These are phyloP conservation scores for Achlya flavicornis DNA, from an alignment of 2,888 invertebrate genomes.

Conservation along the genomic window DNA sequence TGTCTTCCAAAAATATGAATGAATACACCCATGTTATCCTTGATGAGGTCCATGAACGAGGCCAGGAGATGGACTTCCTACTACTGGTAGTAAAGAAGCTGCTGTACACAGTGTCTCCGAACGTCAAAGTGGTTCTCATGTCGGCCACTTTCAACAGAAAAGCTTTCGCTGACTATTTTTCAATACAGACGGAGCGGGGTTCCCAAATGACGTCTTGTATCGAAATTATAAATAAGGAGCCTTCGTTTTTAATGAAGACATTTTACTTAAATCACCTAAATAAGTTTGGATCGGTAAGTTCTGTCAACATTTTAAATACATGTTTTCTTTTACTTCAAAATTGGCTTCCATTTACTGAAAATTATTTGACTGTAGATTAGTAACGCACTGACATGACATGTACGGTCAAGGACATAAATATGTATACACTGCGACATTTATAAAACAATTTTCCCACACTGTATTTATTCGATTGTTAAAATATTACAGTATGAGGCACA, in stretches of 20 bases:
- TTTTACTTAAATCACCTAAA: constrained; percentile 85
- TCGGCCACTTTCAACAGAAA: constrained; percentile 94
- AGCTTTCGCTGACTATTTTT: constrained; percentile 88
- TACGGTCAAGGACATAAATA: no score
- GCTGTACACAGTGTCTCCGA: constrained; percentile 80
- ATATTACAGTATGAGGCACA: no score
- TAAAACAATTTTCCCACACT: no score
- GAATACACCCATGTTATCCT: constrained; percentile 94
- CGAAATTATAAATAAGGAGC: constrained; percentile 73
- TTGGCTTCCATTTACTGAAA: no score
- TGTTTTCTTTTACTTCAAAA: no score
- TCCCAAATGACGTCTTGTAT: constrained; percentile 64
- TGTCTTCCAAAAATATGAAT: constrained; percentile 87
- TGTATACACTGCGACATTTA: no score
- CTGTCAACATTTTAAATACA: no score
- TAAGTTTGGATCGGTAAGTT: constrained; percentile 75
- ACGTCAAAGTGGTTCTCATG: constrained; percentile 89
- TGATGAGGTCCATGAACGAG: constrained; percentile 97
- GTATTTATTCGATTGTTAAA: no score
- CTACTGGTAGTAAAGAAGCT: constrained; percentile 92
- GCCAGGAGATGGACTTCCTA: constrained; percentile 95
- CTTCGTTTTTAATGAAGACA: constrained; percentile 82
- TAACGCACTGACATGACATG: no score
- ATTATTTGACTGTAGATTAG: no score
- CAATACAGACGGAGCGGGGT: constrained; percentile 53